Percentiles rank a stretch among this genome's conserved stretches.
Evolutionary conservation across 2,888 invertebrate species (phyloP).

Genomic region (Papilio gigon): DNA sequence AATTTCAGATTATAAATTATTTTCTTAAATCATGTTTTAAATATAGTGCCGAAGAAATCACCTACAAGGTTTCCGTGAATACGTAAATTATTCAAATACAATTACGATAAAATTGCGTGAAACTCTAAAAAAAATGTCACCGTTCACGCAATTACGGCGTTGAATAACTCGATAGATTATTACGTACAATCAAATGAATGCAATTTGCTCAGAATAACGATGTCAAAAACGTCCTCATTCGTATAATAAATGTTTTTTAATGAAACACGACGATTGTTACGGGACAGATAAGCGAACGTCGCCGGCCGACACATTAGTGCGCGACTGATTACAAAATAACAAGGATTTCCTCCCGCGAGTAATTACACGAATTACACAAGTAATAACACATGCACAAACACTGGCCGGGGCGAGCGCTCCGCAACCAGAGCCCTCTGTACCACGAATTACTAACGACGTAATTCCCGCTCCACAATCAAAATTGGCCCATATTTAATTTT

Average conservation of each 20-base stretch:
- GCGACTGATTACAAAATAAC: constrained; percentile 73
- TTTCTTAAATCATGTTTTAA: not conserved
- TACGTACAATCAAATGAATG: constrained; percentile 45
- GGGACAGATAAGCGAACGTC: constrained; percentile 65
- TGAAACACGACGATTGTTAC: constrained; percentile 74
- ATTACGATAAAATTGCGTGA: constrained; percentile 21
- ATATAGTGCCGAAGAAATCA: not conserved
- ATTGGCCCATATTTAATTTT: constrained; percentile 82
- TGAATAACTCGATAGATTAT: constrained; percentile 48
- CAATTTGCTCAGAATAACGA: constrained; percentile 49
- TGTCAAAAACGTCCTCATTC: constrained; percentile 52
- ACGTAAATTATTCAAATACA: constrained; percentile 15
- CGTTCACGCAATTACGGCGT: constrained; percentile 24
- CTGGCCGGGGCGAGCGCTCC: constrained; percentile 42
- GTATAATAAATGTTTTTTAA: constrained; percentile 72
- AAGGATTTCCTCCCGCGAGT: constrained; percentile 71
- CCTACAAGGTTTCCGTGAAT: not conserved
- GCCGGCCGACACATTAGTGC: constrained; percentile 60
- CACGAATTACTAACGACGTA: constrained; percentile 69
- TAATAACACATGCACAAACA: constrained; percentile 69
- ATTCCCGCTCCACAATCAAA: constrained; percentile 65
- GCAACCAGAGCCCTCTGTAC: constrained; percentile 48
- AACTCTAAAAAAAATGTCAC: constrained; percentile 18
- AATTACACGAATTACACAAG: constrained; percentile 72
- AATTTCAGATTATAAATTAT: not conserved